Conservation (phyloP, 2,113 vertebrate genomes). For the Oxyruncus cristatus region DNA sequence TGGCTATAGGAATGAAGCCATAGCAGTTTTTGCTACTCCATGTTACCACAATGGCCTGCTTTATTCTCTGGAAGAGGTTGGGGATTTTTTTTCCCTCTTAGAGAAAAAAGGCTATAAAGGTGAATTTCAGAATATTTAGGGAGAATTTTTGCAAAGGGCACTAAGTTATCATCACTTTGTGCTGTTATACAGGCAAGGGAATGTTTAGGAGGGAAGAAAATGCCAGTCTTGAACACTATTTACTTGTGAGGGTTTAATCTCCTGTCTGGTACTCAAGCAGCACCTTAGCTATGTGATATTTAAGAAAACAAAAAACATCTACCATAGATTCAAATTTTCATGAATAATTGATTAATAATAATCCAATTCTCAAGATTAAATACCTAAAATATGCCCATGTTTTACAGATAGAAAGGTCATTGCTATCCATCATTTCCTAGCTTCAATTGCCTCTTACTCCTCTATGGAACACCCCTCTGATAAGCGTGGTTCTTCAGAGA, state of each 20-base stretch:
- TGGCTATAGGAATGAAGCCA: neutral
- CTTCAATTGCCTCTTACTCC: constrained; percentile 43
- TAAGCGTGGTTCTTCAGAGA: constrained; percentile 15
- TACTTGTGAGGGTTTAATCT: constrained; percentile 69
- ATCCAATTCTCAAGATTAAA: constrained; percentile 70
- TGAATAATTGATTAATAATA: constrained; percentile 78
- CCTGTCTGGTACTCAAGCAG: constrained; percentile 57
- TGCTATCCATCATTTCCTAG: constrained; percentile 60
- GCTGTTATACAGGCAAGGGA: neutral
- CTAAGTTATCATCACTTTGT: constrained; percentile 32
- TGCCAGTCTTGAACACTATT: constrained; percentile 60
- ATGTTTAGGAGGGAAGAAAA: constrained; percentile 41
- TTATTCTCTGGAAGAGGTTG: neutral
- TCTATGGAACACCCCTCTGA: neutral
- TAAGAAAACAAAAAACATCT: constrained; percentile 72
- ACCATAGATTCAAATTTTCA: constrained; percentile 72
- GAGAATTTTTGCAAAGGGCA: neutral
- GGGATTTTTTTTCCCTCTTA: neutral
- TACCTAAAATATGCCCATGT: constrained; percentile 64
- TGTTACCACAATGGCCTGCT: neutral
- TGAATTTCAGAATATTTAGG: constrained; percentile 10
- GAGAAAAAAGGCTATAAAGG: neutral
- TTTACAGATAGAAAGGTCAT: constrained; percentile 63
- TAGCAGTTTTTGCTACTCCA: neutral
- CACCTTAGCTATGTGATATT: constrained; percentile 71